Evolutionary conservation across 1,140 invertebrate genomes (phyloP), one percentile per base, ranked within the genome.

Genomic region (Heliothis subflexa): DNA sequence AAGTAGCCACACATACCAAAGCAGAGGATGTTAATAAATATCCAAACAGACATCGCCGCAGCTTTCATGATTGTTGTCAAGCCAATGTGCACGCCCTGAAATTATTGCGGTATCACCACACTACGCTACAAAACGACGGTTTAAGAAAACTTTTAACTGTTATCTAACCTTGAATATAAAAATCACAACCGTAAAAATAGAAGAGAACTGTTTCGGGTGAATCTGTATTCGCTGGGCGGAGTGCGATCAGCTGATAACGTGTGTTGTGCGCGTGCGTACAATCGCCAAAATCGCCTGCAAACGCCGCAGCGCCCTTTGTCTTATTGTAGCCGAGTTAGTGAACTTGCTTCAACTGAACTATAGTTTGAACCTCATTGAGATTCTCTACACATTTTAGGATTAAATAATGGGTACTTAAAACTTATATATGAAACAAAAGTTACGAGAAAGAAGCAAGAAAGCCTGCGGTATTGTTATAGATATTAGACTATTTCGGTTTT

Each of bases 1-100:
- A 97, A 95, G 88, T 97, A 97, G 47, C 96, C 96, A 81, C 96
- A 96, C 95, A 97, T 96, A 13, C 96, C 96, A 82, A 97, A 96
- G 85, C 97, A 95, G 21, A 96, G 93, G 40, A 97, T 91, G 89
- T 97, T 96, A 76, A 97, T 96, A 83, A 97, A 97, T 80, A 97
- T 95, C 96, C 96, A 97, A 70, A 97, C 96, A 25, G 96, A 96
- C 78, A 96, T 95, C 0, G 96, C 96, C 0, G 96, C 93, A 16
- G 96, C 95, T 87, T 96, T 95, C 96, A 97, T 96, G 82, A 68
- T 80, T 68, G n/a, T 52, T 45, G 49, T 14, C 7, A 62, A 12
- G n/a, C 10, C 11, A 14, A 45, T 47, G 12, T 45, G 7, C 40
- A 66, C 62, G 25, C 16, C 49, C 40, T 18, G 62, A 66, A 21